Evolutionary conservation across 2,888 invertebrate species (phyloP).

Genomic region (Muscina levida): DNA sequence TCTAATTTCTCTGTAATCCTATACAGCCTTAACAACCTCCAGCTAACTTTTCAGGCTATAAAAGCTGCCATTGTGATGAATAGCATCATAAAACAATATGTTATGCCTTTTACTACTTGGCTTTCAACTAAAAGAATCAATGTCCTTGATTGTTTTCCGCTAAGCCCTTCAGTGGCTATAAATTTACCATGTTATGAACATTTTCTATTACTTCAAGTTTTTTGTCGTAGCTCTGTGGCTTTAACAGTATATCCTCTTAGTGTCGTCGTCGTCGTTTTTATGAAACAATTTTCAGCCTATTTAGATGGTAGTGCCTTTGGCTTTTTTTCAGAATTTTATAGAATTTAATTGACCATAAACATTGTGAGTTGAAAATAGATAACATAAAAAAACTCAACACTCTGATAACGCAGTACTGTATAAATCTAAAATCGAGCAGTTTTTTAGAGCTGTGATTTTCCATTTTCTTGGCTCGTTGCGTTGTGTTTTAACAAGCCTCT

Average conservation of each 20-base stretch:
- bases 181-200: slow-evolving; percentile 21
- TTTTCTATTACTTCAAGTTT: slow-evolving; percentile 16
- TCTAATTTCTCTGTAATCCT: no score
- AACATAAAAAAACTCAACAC: slow-evolving; percentile 49
- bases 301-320: no score
- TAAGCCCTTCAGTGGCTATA: slow-evolving; percentile 29
- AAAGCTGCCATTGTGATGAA: no score
- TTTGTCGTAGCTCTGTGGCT: background rate
- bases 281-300: slow-evolving; percentile 35
- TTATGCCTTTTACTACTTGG: no score
- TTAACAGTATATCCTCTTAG: no score
- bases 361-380: slow-evolving; percentile 68
- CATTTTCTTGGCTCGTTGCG: no score
- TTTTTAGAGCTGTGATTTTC: background rate
- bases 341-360: slow-evolving; percentile 78
- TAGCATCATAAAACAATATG: no score
- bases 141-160: background rate
- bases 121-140: background rate
- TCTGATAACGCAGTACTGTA: slow-evolving; percentile 25
- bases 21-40: no score
- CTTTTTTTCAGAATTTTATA: slow-evolving; percentile 68
- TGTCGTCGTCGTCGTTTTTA: no score
- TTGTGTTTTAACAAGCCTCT: slow-evolving; percentile 30
- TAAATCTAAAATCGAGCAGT: slow-evolving; percentile 38
- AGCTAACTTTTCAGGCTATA: no score